Evolutionary conservation across 2,113 vertebrate species (phyloP).

Genomic region (Felis chaus): DNA sequence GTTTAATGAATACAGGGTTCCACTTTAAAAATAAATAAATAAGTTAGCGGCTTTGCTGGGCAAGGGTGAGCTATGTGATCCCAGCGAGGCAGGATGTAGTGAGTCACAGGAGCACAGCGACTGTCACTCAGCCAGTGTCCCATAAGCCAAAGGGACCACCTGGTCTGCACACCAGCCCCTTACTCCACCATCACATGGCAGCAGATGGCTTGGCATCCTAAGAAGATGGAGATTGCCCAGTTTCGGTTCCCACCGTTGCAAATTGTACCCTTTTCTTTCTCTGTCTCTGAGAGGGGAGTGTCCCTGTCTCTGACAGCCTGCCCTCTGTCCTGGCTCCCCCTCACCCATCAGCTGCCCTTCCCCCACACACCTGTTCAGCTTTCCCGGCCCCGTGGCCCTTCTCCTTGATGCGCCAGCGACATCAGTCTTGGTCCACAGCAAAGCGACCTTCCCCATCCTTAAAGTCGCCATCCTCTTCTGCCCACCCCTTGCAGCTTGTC

Average conservation of each 20-base stretch:
- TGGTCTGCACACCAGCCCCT: fast-evolving
- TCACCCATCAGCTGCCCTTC: background rate
- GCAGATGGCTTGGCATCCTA: background rate
- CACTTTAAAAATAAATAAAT: background rate
- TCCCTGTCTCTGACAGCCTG: fast-evolving
- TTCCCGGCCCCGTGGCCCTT: background rate
- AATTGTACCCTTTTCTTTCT: background rate
- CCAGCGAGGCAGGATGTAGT: background rate
- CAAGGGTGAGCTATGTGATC: fast-evolving
- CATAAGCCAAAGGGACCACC: background rate
- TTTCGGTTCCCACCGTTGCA: background rate
- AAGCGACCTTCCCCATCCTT: background rate
- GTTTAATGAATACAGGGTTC: background rate
- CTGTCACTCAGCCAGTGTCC: background rate
- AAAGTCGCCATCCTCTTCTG: background rate
- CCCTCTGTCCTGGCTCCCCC: too few species aligned
- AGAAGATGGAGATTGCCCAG: background rate
- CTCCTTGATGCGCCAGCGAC: background rate
- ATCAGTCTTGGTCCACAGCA: background rate
- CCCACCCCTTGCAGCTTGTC: fast-evolving
- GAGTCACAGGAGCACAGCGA: background rate
- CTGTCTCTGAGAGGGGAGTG: fast-evolving
- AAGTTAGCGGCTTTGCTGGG: background rate
- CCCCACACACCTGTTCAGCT: background rate
- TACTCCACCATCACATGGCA: background rate